phyloP scores from a whole-genome alignment of 2,797 vertebrate species.

The Tinamus major region DNA sequence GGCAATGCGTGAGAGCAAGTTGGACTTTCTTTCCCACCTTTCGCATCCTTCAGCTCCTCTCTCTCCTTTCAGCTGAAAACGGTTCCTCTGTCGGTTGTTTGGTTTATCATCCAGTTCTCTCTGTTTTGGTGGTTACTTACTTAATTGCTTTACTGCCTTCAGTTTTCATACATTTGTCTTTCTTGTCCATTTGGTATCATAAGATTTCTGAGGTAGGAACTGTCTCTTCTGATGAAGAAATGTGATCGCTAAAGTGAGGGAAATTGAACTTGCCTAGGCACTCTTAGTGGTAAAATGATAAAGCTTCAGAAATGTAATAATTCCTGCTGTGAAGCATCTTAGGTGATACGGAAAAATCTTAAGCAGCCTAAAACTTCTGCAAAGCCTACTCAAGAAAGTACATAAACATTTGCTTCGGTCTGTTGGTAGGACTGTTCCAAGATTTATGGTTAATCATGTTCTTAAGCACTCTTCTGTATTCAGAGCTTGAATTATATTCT shows the following conservation, averaged over 20 bases:
- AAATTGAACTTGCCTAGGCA: neutral
- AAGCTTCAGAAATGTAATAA: constrained; percentile 19
- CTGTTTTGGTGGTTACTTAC: neutral
- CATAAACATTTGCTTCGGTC: neutral
- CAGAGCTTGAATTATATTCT: neutral
- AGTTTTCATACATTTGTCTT: constrained; percentile 25
- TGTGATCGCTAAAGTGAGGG: neutral
- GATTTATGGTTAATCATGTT: neutral
- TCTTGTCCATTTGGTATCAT: neutral
- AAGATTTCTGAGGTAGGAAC: neutral
- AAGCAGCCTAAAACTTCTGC: neutral
- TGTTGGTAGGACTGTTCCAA: neutral
- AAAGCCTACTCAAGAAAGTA: neutral
- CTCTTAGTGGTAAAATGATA: neutral
- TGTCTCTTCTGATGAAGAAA: constrained; percentile 2
- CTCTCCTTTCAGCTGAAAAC: neutral
- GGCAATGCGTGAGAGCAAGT: neutral
- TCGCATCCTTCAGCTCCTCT: neutral
- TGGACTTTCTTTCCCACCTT: neutral
- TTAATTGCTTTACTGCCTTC: constrained; percentile 16
- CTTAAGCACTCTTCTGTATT: neutral
- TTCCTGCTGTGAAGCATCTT: neutral
- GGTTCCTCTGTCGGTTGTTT: neutral
- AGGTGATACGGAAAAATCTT: neutral
- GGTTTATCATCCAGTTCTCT: neutral